Evolutionary conservation across 2,113 vertebrate species (phyloP), one percentile per base, ranked within the genome.

Genomic region (Laticauda laticaudata): DNA sequence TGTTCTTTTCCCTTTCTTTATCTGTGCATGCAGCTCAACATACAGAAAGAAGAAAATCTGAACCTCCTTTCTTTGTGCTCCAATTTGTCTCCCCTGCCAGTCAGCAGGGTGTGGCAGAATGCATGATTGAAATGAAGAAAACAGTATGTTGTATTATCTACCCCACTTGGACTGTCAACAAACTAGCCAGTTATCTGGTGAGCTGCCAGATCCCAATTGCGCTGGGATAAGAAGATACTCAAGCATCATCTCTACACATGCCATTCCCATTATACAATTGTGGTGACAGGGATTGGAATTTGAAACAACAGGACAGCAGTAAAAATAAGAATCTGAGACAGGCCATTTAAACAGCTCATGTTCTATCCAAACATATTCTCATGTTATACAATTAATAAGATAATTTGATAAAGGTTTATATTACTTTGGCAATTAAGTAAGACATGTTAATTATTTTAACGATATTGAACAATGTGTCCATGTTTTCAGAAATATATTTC

Each of bases 341-440:
- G 34, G 18, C 5, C 34, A 81, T 81, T 21, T 81, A 81, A 23
- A 18, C 75, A 81, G 34, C 18, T 39, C 34, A 43, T 81, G 75
- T 81, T 81, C 75, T 43, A 34, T 9, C 34, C 34, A 81, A 39
- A 81, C 34, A 81, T 39, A 81, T 39, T 43, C 34, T 81, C 34
- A 21, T 81, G 43, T 81, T 81, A 4, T 39, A 81, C 18, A 81
- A 87, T 51, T 87, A 29, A 61, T 29, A 86, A 90, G 29, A 20
- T 39, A 89, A 93, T 1, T 34, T 55, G 61, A 4, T 92, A 89
- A 91, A 85, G 10, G 14, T 87, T n/a, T 29, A n/a, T 61, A 94
- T 93, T 91, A 94, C 91, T 1, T 61, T 90, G 90, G 1, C 1
- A 45, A 88, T 92, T 92, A 48, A 94, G 90, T 6, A 81, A 20